Conservation (phyloP, 2,888 invertebrate genomes). For the Parasteatoda lunata region DNA sequence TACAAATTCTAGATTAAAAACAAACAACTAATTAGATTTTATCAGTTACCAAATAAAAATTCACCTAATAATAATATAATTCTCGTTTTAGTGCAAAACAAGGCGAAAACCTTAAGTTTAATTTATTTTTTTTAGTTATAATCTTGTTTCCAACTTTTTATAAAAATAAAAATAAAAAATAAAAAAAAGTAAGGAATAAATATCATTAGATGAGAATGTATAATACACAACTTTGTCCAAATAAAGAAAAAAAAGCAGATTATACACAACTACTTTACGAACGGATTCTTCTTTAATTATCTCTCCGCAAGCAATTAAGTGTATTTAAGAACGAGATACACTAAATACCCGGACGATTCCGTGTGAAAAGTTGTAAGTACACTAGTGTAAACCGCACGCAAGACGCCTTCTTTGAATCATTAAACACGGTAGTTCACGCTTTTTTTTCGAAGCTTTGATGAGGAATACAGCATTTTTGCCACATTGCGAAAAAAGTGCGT, state of each 20-base stretch:
- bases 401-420: slow-evolving; percentile 43
- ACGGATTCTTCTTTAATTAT: slow-evolving; percentile 40
- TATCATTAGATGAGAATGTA: too few relatives aligned
- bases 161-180: neutral
- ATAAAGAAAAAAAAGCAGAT: neutral
- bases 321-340: slow-evolving; percentile 34
- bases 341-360: slow-evolving; percentile 39
- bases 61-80: too few relatives aligned
- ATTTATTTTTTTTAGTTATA: too few relatives aligned
- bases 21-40: too few relatives aligned
- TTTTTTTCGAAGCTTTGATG: slow-evolving; percentile 40
- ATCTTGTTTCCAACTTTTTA: neutral
- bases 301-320: slow-evolving; percentile 50
- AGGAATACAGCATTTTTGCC: slow-evolving; percentile 21
- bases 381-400: slow-evolving; percentile 37
- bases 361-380: slow-evolving; percentile 56
- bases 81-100: too few relatives aligned
- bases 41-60: too few relatives aligned
- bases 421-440: slow-evolving; percentile 52
- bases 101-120: too few relatives aligned
- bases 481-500: slow-evolving; percentile 4
- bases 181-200: neutral
- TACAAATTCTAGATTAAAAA: too few relatives aligned
- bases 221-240: too few relatives aligned
- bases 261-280: neutral